Evolutionary conservation across 2,888 invertebrate genomes (phyloP).

Genomic region (Caenorhabditis wallacei): DNA sequence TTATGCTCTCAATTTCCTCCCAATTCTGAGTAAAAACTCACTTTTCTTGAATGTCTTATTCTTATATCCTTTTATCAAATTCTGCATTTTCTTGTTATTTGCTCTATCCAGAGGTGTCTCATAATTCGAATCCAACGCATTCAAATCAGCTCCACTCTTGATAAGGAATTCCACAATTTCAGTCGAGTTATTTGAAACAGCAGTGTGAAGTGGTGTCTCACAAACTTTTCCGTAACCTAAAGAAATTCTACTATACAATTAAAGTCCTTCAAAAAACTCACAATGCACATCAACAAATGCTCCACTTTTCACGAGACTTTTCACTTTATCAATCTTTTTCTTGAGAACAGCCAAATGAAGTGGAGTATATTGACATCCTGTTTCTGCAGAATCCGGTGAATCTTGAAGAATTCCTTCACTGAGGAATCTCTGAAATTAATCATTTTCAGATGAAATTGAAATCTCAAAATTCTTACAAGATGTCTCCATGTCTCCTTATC

Average conservation of each 20-base stretch:
- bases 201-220: slow-evolving; percentile 38
- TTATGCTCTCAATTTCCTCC: background rate
- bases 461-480: background rate
- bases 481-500: slow-evolving; percentile 24
- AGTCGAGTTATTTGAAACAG: slow-evolving; percentile 4
- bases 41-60: slow-evolving; percentile 1
- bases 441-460: background rate
- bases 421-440: slow-evolving; percentile 26
- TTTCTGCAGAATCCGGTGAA: too few species aligned
- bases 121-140: slow-evolving; percentile 17
- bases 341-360: slow-evolving; percentile 31
- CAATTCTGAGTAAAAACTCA: background rate
- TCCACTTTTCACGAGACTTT: slow-evolving; percentile 23
- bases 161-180: slow-evolving; percentile 21
- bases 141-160: slow-evolving; percentile 24
- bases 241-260: background rate
- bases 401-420: slow-evolving; percentile 12
- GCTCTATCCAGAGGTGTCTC: slow-evolving; percentile 15
- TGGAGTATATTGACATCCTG: slow-evolving; percentile 14
- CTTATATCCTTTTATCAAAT: slow-evolving; percentile 1
- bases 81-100: slow-evolving; percentile 9
- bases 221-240: slow-evolving; percentile 12
- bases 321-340: slow-evolving; percentile 25
- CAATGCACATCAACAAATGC: slow-evolving; percentile 30
- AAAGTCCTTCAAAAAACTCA: background rate